phyloP scores from a whole-genome alignment of 2,113 vertebrate species.

The Lophotis ruficrista region DNA sequence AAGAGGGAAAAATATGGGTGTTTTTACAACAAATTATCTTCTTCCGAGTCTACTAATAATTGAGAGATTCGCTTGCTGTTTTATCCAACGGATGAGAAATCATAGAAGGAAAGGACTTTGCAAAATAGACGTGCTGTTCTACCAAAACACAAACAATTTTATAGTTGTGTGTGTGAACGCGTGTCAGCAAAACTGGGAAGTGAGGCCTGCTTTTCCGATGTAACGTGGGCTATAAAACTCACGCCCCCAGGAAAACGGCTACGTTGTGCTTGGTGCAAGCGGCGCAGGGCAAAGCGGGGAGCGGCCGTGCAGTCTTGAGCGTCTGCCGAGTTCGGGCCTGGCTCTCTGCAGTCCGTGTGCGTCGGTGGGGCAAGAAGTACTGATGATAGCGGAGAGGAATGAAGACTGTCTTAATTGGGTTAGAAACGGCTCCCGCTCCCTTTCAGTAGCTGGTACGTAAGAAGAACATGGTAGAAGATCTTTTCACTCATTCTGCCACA shows the following conservation, averaged over 20 bases:
- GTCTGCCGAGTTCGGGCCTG: neutral
- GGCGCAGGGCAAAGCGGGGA: fast-evolving
- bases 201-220: neutral
- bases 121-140: neutral
- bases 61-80: neutral
- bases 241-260: neutral
- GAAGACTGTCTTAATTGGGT: neutral
- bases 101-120: neutral
- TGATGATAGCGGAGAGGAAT: neutral
- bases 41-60: neutral
- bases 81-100: neutral
- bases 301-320: neutral
- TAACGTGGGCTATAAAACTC: neutral
- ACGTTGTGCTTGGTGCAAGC: neutral
- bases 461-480: neutral
- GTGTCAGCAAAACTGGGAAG: neutral
- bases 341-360: neutral
- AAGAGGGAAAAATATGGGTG: neutral
- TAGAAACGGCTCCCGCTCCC: neutral
- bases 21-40: neutral
- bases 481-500: neutral
- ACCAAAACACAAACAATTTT: neutral
- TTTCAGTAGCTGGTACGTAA: neutral
- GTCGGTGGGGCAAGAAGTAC: neutral
- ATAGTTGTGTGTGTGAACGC: neutral